These are phyloP conservation scores for Malurus leucopterus DNA, from an alignment of 2,797 vertebrate genomes.

Conservation along the genomic window DNA sequence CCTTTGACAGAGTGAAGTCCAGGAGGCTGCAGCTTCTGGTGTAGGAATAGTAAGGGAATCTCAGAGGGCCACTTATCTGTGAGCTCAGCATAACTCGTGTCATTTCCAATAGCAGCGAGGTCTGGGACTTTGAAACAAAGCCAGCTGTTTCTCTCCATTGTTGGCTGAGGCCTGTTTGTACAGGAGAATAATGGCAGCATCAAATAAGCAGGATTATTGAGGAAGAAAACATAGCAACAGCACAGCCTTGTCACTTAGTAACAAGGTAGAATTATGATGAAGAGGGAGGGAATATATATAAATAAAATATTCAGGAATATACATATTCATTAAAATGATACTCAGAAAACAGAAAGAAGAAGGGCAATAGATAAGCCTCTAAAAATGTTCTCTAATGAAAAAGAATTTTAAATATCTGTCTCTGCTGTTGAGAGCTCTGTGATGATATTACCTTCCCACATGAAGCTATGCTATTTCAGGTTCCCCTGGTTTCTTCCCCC, in stretches of 20 bases:
- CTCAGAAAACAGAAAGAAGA: neutral
- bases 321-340: constrained; percentile 43
- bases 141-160: neutral
- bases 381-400: constrained; percentile 5
- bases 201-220: constrained; percentile 11
- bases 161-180: neutral
- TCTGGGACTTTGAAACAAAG: neutral
- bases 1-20: neutral
- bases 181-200: constrained; percentile 1
- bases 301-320: constrained; percentile 41
- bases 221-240: constrained; percentile 29
- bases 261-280: neutral
- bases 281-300: constrained; percentile 3
- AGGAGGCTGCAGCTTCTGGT: neutral
- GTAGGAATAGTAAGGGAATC: neutral
- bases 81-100: neutral
- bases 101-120: neutral
- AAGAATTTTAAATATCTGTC: constrained; percentile 49
- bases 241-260: neutral
- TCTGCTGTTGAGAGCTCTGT: neutral
- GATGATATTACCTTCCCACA: constrained; percentile 43
- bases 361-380: constrained; percentile 10
- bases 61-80: neutral
- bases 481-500: constrained; percentile 1
- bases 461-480: constrained; percentile 45